Conservation (phyloP, 2,888 invertebrate genomes). For the Hirtodrosophila duncani region DNA sequence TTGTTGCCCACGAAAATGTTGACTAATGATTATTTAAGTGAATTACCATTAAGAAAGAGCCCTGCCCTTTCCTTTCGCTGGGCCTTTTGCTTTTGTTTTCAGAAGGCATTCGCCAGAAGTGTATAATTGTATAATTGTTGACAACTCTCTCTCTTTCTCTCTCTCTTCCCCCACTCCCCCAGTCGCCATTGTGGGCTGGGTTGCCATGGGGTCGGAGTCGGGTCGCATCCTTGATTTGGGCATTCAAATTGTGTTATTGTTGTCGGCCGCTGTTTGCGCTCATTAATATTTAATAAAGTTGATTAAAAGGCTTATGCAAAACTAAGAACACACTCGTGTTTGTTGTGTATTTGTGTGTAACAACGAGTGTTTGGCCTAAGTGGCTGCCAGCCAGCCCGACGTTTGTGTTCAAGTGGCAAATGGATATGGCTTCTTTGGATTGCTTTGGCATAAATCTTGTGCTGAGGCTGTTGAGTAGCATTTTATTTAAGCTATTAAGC, state of each 20-base stretch:
- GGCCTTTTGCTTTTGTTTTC: slow-evolving; percentile 8
- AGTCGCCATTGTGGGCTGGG: slow-evolving; percentile 40
- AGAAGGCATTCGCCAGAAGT: slow-evolving; percentile 31
- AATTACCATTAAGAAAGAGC: slow-evolving; percentile 60
- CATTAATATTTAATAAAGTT: slow-evolving; percentile 71
- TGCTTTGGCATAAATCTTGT: too few species aligned
- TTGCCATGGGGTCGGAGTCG: slow-evolving; percentile 38
- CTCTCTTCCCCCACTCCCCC: background rate
- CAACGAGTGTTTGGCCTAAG: too few species aligned
- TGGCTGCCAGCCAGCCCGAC: too few species aligned
- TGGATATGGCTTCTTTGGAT: too few species aligned
- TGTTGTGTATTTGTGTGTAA: too few species aligned
- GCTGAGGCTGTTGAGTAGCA: too few species aligned
- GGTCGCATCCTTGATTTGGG: too few species aligned
- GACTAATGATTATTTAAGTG: slow-evolving; percentile 72
- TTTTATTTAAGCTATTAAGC: too few species aligned
- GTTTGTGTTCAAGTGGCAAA: too few species aligned
- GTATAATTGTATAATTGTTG: slow-evolving; percentile 39
- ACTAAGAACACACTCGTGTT: slow-evolving; percentile 51
- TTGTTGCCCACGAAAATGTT: slow-evolving; percentile 33
- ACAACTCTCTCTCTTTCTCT: slow-evolving; percentile 12
- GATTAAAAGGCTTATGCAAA: slow-evolving; percentile 64
- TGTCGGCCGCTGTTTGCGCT: slow-evolving; percentile 24
- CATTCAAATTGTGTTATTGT: slow-evolving; percentile 34
- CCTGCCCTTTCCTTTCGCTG: slow-evolving; percentile 7